Base-by-base conservation (phyloP, 2,888 invertebrate species). In the Conistra vaccinii region DNA sequence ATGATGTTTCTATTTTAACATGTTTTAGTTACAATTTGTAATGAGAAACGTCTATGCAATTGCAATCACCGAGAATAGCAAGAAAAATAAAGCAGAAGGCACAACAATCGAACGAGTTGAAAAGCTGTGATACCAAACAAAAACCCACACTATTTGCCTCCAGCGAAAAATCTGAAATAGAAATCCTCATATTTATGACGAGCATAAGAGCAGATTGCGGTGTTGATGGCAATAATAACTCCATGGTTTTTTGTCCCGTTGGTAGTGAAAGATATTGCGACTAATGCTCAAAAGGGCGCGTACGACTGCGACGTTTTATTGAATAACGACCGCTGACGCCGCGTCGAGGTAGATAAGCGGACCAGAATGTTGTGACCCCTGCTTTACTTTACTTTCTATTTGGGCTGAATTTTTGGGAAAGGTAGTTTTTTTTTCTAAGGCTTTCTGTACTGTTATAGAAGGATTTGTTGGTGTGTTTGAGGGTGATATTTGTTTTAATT, bases 301-400 rank as follows among this genome's bases (percentile, higher is more conserved):
- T 85, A 89, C 87, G 86, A 86, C 85, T 87, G 88, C 89, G 92
- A 92, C 92, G 88, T 91, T 93, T 93, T 93, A 94, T 95, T 94
- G 94, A 94, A 94, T 94, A 93, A 94, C 94, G 94, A 89, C 91
- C 91, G 87, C 88, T 89, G 89, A 89, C 87, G 89, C 86, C 88
- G 87, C 88, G 90, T 89, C 84, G 85, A 88, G 88, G 86, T 88
- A 92, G 94, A 94, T 94, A 94, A 94, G 93, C 89, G 85, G 68
- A 71, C 89, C 89, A 90, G 86, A 79, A 76, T 88, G 86, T 81
- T 86, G 80, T 83, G 88, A 80, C 70, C 88, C 82, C 78, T 61
- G 81, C 57, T 69, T 71, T 73, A 66, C 51, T 69, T 73, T 45
- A 42, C 45, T 75, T 73, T 76, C 57, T 61, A 23, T 66, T 20